A percentile compares a stretch with the other conserved stretches of the same genome.
Conservation (phyloP, 2,113 vertebrate genomes). For the Leptobrachium ailaonicum region DNA sequence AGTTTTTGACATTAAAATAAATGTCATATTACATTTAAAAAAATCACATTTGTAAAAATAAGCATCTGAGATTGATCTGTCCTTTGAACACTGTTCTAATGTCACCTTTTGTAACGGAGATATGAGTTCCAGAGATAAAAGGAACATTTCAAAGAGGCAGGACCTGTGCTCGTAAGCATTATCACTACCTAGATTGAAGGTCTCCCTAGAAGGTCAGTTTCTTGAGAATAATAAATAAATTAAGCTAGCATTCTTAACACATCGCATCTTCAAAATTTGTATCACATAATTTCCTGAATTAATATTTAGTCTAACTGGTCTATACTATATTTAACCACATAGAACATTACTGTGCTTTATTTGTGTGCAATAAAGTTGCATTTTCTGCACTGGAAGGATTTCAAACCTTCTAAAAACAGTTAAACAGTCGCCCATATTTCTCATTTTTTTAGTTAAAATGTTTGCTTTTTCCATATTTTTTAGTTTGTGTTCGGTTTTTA, state of each 20-base stretch:
- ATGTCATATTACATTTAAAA: neutral
- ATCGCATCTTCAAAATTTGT: no score
- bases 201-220: slow-evolving; percentile 26
- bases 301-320: no score
- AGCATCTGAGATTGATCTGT: slow-evolving; percentile 14
- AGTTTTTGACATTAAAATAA: slow-evolving; percentile 23
- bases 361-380: no score
- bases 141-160: slow-evolving; percentile 25
- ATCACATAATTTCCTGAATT: no score
- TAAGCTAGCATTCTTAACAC: neutral
- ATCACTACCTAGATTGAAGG: slow-evolving; percentile 29
- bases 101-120: slow-evolving; percentile 38
- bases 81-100: slow-evolving; percentile 27
- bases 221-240: slow-evolving; percentile 11
- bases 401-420: no score
- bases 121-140: slow-evolving; percentile 36
- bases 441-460: no score
- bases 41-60: neutral
- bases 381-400: no score
- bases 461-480: no score
- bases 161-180: slow-evolving; percentile 24
- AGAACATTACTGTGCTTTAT: no score
- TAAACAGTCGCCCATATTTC: no score
- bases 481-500: no score
- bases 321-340: no score